Evolutionary conservation across 2,113 vertebrate species (phyloP), one percentile per base, ranked within the genome.

Genomic region (Lycaon pictus): DNA sequence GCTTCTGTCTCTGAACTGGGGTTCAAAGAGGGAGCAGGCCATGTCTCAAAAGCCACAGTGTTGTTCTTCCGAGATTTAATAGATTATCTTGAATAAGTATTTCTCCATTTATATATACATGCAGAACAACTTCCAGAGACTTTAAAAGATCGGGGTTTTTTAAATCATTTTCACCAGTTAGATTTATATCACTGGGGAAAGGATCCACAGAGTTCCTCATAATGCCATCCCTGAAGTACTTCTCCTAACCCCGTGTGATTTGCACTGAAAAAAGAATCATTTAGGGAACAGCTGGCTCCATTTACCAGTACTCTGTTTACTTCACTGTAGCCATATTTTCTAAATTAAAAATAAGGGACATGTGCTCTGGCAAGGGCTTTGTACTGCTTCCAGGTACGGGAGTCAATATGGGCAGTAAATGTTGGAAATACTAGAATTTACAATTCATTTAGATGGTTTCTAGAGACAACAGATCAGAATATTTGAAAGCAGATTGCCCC

Each of bases 271-370:
- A 88, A 55, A 85, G 23, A 35, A 62, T 51, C 48, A 72, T 60
- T 77, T 85, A 27, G 23, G 29, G n/a, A 86, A 97, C 67, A 91
- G 92, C 72, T 95, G 93, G 71, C 81, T 95, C 83, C 91, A 58
- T 60, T 91, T 79, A 77, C 89, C 88, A 56, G 60, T 12, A 20
- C 7, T 93, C 63, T 96, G 48, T 80, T 83, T 85, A 72, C 51
- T 89, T 95, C 72, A 69, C 8, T 84, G 11, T 86, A 63, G n/a
- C 86, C 79, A 76, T 90, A 93, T 95, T 91, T 94, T 91, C 71
- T 89, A 82, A 89, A 90, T 71, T 92, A 80, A 95, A 96, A 92
- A 51, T 85, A 83, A 65, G 27, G 43, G 60, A 12, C 56, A 79
- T 62, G 55, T 55, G 48, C 48, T 65, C 76, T 94, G 53, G 55